Evolutionary conservation across 1,140 invertebrate species (phyloP).

Genomic region (Euwallacea similis): DNA sequence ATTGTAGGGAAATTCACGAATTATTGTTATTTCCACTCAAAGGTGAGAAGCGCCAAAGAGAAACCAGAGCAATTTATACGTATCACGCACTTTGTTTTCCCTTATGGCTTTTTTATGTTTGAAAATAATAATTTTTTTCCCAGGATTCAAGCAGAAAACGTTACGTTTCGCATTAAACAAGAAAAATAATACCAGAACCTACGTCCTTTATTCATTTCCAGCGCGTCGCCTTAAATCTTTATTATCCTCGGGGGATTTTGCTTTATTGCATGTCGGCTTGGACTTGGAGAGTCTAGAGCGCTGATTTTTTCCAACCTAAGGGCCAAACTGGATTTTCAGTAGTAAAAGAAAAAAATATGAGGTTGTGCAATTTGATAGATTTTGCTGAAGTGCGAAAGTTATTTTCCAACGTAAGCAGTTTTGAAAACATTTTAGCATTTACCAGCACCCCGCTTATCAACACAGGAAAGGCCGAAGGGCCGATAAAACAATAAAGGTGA

Average conservation of each 20-base stretch:
- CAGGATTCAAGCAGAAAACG: not conserved
- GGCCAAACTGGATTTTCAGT: too few relatives aligned
- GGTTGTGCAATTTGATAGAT: too few relatives aligned
- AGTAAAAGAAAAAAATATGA: too few relatives aligned
- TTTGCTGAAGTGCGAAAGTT: too few relatives aligned
- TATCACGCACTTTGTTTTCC: not conserved
- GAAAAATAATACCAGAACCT: slow-evolving; percentile 25
- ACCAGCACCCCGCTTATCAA: not conserved
- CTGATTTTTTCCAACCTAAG: not conserved
- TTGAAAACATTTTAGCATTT: not conserved
- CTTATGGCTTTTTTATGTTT: slow-evolving; percentile 13
- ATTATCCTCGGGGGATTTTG: slow-evolving; percentile 15
- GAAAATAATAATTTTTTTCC: slow-evolving; percentile 16
- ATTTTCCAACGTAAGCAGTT: too few relatives aligned
- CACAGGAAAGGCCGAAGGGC: slow-evolving; percentile 2
- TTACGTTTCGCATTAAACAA: slow-evolving; percentile 13
- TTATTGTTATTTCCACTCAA: too few relatives aligned
- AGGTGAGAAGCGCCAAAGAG: too few relatives aligned
- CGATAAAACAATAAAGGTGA: slow-evolving; percentile 10
- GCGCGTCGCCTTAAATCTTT: slow-evolving; percentile 13
- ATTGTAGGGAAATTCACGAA: too few relatives aligned
- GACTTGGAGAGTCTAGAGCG: not conserved
- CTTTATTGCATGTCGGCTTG: slow-evolving; percentile 4
- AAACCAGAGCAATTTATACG: too few relatives aligned
- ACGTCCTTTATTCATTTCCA: slow-evolving; percentile 19